Conservation (phyloP, 1,140 invertebrate species). For the Halyomorpha halys region DNA sequence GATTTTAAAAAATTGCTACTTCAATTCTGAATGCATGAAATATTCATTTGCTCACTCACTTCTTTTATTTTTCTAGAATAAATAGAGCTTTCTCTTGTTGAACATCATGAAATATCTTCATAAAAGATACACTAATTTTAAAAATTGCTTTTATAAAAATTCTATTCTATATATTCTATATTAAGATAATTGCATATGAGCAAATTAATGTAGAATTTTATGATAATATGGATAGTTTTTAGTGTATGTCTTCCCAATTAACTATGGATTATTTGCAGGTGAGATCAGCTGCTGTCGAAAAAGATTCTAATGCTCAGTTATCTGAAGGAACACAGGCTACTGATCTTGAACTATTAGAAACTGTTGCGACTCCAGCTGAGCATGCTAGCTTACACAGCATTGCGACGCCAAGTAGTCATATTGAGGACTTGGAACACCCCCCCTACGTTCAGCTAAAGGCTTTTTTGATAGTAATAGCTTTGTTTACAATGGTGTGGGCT, state of each 20-base stretch:
- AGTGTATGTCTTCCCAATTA: not conserved
- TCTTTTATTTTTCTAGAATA: too few species aligned
- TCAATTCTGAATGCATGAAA: too few species aligned
- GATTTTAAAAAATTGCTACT: too few species aligned
- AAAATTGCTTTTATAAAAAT: too few species aligned
- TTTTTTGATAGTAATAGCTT: conserved; percentile 60
- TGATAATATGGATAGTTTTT: not conserved
- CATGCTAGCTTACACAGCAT: conserved; percentile 50
- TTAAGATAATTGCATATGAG: too few species aligned
- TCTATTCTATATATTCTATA: too few species aligned
- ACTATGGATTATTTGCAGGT: conserved; percentile 33
- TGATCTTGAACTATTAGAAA: conserved; percentile 55
- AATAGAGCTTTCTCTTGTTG: too few species aligned
- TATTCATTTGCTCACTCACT: too few species aligned
- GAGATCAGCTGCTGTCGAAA: conserved; percentile 54
- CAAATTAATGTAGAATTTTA: not conserved
- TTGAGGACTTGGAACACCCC: conserved; percentile 70
- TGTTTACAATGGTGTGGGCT: conserved; percentile 66
- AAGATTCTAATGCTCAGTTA: conserved; percentile 54
- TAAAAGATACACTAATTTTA: too few species aligned
- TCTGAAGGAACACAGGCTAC: conserved; percentile 65
- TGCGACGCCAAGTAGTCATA: conserved; percentile 53
- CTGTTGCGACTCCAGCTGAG: conserved; percentile 37
- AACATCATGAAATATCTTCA: too few species aligned
- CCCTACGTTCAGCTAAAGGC: conserved; percentile 70